These are phyloP conservation scores for Plumapathes pennacea DNA, from an alignment of 92 coral and sea anemone species.

Conservation along the genomic window DNA sequence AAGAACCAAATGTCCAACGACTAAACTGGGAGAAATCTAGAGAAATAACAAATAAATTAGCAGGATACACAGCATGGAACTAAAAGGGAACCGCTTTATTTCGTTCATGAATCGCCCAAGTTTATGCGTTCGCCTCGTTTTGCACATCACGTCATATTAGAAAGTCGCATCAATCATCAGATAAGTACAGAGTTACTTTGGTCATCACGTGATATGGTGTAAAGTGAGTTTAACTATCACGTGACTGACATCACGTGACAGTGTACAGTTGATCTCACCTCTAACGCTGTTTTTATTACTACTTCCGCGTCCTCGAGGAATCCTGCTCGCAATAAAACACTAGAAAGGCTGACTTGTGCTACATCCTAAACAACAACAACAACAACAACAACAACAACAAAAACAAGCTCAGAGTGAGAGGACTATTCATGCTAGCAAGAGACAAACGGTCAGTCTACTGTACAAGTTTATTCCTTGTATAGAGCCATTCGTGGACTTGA, in stretches of 20 bases:
- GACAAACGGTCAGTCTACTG: too few species aligned
- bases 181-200: background rate
- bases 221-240: background rate
- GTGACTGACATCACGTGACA: background rate
- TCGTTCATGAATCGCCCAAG: too few species aligned
- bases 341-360: slow-evolving; percentile 79
- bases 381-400: background rate
- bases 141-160: background rate
- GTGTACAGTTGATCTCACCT: slow-evolving; percentile 22
- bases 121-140: background rate
- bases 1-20: slow-evolving; percentile 68
- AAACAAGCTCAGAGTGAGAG: too few species aligned
- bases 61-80: too few species aligned
- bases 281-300: slow-evolving; percentile 50
- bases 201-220: too few species aligned
- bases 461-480: too few species aligned
- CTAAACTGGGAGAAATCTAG: slow-evolving; percentile 68
- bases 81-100: too few species aligned
- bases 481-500: too few species aligned
- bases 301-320: slow-evolving; percentile 68
- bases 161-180: background rate
- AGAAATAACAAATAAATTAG: background rate
- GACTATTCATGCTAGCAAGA: too few species aligned
- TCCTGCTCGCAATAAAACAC: slow-evolving; percentile 73
- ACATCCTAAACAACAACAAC: slow-evolving; percentile 49